Evolutionary conservation across 2,797 vertebrate genomes (phyloP).

Genomic region (Sciurus carolinensis): DNA sequence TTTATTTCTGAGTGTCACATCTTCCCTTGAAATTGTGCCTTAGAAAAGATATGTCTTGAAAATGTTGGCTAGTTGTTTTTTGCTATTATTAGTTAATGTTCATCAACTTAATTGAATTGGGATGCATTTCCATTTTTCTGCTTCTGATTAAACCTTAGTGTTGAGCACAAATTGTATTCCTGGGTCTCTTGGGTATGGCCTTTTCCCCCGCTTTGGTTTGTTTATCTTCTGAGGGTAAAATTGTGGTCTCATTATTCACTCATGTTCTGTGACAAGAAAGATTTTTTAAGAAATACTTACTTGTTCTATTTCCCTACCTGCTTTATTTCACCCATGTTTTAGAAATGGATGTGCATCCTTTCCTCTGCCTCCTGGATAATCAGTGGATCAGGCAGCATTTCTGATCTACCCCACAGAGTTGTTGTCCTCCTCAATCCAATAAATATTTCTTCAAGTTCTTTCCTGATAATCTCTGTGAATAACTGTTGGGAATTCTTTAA

Average conservation of each 20-base stretch:
- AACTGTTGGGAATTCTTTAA: not conserved
- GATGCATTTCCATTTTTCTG: not conserved
- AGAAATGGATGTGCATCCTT: not conserved
- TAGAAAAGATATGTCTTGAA: not conserved
- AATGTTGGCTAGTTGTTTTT: not conserved
- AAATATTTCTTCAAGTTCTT: not conserved
- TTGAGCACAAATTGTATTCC: not conserved
- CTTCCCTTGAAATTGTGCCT: not conserved
- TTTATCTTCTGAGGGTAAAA: not conserved
- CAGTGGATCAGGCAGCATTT: not conserved
- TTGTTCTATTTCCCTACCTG: not conserved
- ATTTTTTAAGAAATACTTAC: not conserved
- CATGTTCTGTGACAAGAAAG: accelerated
- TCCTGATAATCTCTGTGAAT: not conserved
- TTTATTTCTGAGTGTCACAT: not conserved
- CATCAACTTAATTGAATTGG: not conserved
- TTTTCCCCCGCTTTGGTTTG: not conserved
- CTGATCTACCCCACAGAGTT: not conserved
- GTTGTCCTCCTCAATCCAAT: not conserved
- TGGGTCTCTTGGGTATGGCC: not conserved
- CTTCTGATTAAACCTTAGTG: not conserved
- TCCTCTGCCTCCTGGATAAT: not conserved
- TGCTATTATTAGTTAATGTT: not conserved
- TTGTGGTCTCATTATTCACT: not conserved
- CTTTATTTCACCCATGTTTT: not conserved